Percentiles rank a stretch among this genome's conserved stretches.
phyloP scores from a whole-genome alignment of 2,797 vertebrate species.

The Delichon dasypus region DNA sequence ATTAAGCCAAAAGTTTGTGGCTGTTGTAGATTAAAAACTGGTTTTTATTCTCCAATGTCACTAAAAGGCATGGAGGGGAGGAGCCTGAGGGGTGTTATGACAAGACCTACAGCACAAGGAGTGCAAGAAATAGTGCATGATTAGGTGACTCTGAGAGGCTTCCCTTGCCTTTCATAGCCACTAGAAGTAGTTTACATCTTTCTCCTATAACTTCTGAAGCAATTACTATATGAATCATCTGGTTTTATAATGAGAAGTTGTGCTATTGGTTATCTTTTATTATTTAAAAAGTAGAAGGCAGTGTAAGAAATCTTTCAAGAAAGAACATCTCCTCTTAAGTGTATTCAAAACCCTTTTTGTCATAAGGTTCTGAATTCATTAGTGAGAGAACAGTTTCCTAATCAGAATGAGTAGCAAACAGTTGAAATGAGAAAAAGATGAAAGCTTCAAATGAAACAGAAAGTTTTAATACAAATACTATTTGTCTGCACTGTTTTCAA shows the following conservation, averaged over 20 bases:
- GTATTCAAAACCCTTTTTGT: background rate
- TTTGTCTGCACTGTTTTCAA: background rate
- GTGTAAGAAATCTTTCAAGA: background rate
- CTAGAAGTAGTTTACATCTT: background rate
- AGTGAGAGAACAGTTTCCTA: background rate
- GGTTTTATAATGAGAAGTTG: background rate
- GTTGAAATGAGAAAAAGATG: background rate
- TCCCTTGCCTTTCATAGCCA: background rate
- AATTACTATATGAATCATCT: background rate
- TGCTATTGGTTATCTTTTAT: background rate
- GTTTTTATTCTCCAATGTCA: background rate
- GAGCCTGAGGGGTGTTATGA: background rate
- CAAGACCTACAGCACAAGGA: background rate
- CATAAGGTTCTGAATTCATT: background rate
- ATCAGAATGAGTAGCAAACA: background rate
- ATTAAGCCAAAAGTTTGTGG: background rate
- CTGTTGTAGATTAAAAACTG: background rate
- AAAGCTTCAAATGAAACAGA: background rate
- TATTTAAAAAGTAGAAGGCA: background rate
- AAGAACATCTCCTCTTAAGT: background rate
- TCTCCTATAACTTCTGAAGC: background rate
- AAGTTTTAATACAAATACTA: background rate
- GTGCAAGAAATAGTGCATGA: background rate
- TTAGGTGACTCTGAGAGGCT: background rate
- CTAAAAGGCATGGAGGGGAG: background rate